These are phyloP conservation scores for Mugil cephalus DNA, from an alignment of 2,113 vertebrate species.

Conservation along the genomic window DNA sequence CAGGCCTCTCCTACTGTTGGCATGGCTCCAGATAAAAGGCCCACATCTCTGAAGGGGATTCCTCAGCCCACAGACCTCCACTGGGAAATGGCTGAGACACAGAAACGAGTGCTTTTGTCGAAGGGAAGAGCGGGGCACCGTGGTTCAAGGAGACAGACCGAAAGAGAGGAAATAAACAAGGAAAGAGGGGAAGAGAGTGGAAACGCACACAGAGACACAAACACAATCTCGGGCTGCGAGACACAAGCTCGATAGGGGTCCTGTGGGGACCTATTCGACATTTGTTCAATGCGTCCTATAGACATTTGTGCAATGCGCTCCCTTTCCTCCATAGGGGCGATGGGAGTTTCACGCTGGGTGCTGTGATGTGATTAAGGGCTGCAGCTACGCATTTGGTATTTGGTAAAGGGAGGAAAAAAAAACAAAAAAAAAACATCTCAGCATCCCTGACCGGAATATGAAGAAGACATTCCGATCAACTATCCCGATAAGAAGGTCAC, in stretches of 20 bases:
- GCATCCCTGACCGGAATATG: constrained; percentile 22
- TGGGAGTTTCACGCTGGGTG: constrained; percentile 34
- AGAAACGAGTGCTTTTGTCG: constrained; percentile 60
- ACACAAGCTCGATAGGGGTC: constrained; percentile 66
- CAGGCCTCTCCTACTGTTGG: constrained; percentile 54
- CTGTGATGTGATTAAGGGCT: constrained; percentile 48
- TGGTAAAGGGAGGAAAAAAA: not conserved
- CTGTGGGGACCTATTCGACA: constrained; percentile 48
- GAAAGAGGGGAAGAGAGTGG: not conserved
- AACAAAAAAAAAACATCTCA: constrained; percentile 12
- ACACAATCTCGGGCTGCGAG: constrained; percentile 23
- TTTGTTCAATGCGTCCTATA: constrained; percentile 60
- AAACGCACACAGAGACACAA: constrained; percentile 32
- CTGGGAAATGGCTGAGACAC: constrained; percentile 55
- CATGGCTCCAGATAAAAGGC: constrained; percentile 63
- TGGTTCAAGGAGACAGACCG: constrained; percentile 52
- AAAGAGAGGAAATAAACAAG: constrained; percentile 59
- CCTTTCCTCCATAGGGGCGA: constrained; percentile 15
- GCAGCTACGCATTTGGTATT: constrained; percentile 37
- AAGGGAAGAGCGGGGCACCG: constrained; percentile 27
- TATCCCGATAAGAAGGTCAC: not conserved
- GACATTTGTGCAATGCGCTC: constrained; percentile 43
- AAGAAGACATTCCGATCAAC: not conserved
- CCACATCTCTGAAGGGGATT: constrained; percentile 64
- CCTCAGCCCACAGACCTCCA: constrained; percentile 53